Base-by-base conservation (phyloP, 2,113 vertebrate genomes). In the Psilopsiagon aurifrons region DNA sequence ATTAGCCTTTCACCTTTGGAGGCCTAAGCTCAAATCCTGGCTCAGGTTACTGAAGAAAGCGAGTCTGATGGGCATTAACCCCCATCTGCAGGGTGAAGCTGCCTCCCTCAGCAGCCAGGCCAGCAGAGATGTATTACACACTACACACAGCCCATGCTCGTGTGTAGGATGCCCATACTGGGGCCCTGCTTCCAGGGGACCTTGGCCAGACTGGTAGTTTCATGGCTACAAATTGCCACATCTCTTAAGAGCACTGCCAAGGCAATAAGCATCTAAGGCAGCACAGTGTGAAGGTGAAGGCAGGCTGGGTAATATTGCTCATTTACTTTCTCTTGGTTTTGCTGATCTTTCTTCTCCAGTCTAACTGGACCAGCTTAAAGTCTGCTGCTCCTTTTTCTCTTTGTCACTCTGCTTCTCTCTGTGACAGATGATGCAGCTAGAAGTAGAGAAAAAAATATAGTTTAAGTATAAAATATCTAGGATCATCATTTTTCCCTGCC, bases 1-100 rank as follows among this genome's bases (percentile, higher is more conserved):
- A 33, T 94, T 88, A 86, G 87, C 94, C 91, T 95, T 97, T 86
- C 93, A 71, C 93, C 87, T 84, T 83, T 49, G 55, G 55, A 92
- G 82, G 64, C 79, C 82, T 54, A 7, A 0, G 73, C 93, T 86
- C 83, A 73, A 76, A 59, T 37, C 62, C 80, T 90, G 85, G 92
- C 86, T 97, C 92, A 20, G 52, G 87, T 95, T 95, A 86, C 71
- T 39, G 11, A 68, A 52, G 62, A 51, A 59, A 94, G 90, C 0
- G 2, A 44, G 35, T 29, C 14, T 9, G 78, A 46, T 41, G 84
- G 24, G 19, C 44, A 80, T 44, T 57, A 44, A 64, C 35, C 67
- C 67, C 31, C 52, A 33, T 74, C 57, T n/a, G 51, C 23, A 19
- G 60, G 73, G 54, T 14, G 31, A 87, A 81, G 78, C 27, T 43